Evolutionary conservation across 2,113 vertebrate genomes (phyloP).

Genomic region (Argyrosomus japonicus): DNA sequence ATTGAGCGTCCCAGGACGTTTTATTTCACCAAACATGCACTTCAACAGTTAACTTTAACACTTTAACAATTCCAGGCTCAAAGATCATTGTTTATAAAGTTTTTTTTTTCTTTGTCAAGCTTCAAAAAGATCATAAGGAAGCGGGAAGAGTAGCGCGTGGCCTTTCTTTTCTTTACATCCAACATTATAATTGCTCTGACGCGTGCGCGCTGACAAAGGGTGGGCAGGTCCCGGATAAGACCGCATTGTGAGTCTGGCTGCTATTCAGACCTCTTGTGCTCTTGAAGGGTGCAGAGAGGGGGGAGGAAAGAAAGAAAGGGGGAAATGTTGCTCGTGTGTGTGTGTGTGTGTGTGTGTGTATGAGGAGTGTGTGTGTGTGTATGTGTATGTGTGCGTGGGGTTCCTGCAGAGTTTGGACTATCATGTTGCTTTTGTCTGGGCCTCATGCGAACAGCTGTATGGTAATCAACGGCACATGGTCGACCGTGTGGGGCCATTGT

Average conservation of each 20-base stretch:
- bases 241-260: slow-evolving; percentile 47
- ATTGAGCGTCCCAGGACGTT: not conserved
- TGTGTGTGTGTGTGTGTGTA: slow-evolving; percentile 18
- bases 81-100: slow-evolving; percentile 21
- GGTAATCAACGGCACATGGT: slow-evolving; percentile 83
- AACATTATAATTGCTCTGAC: slow-evolving; percentile 72
- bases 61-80: not conserved
- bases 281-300: slow-evolving; percentile 3
- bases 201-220: slow-evolving; percentile 73
- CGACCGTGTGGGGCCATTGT: slow-evolving; percentile 72
- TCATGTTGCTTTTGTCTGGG: slow-evolving; percentile 78
- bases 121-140: slow-evolving; percentile 61
- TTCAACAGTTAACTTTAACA: not conserved
- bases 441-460: slow-evolving; percentile 86
- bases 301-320: not conserved
- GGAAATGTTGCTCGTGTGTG: not conserved
- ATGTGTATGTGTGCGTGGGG: not conserved
- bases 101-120: not conserved
- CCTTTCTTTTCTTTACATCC: slow-evolving; percentile 50
- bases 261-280: slow-evolving; percentile 36
- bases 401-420: slow-evolving; percentile 49
- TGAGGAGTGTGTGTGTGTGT: slow-evolving; percentile 16
- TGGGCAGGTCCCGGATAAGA: slow-evolving; percentile 48
- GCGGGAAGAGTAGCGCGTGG: slow-evolving; percentile 33
- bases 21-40: slow-evolving; percentile 4